Conservation (phyloP, 2,888 invertebrate species). For the Stratiomys singularior region DNA sequence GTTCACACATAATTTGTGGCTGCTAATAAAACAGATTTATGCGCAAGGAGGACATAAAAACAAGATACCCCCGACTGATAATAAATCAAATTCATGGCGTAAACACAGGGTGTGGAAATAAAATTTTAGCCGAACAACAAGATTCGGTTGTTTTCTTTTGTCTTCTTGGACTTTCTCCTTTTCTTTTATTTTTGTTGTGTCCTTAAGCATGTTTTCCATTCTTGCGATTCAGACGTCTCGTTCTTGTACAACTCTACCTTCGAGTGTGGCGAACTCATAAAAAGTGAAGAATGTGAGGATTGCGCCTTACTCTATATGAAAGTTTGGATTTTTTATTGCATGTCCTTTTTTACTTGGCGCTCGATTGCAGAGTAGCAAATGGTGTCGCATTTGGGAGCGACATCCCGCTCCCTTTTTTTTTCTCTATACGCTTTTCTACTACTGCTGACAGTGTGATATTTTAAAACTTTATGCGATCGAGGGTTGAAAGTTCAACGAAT, state of each 20-base stretch:
- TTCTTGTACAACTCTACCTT: not conserved
- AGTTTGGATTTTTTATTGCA: constrained; percentile 10
- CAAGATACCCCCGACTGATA: constrained; percentile 21
- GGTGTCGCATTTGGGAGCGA: not conserved
- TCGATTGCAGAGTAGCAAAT: not conserved
- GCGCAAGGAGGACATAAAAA: constrained; percentile 27
- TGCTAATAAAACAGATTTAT: constrained; percentile 46
- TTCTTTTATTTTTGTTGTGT: not conserved
- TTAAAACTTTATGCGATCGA: too few species aligned
- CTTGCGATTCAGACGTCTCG: not conserved
- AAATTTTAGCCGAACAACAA: constrained; percentile 13
- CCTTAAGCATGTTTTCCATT: not conserved
- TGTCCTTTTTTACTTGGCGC: not conserved
- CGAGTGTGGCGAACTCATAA: not conserved
- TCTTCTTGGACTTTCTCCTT: not conserved
- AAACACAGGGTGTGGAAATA: constrained; percentile 43
- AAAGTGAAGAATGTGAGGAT: not conserved
- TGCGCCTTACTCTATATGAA: not conserved
- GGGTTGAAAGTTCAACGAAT: too few species aligned
- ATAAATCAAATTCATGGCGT: constrained; percentile 49
- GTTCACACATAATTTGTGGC: constrained; percentile 34
- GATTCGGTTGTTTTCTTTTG: not conserved
- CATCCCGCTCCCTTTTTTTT: too few species aligned
- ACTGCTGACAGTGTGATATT: too few species aligned
- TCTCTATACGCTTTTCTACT: too few species aligned